These are phyloP conservation scores for Procambarus virginalis DNA, from an alignment of 1,140 invertebrate species.

Conservation along the genomic window DNA sequence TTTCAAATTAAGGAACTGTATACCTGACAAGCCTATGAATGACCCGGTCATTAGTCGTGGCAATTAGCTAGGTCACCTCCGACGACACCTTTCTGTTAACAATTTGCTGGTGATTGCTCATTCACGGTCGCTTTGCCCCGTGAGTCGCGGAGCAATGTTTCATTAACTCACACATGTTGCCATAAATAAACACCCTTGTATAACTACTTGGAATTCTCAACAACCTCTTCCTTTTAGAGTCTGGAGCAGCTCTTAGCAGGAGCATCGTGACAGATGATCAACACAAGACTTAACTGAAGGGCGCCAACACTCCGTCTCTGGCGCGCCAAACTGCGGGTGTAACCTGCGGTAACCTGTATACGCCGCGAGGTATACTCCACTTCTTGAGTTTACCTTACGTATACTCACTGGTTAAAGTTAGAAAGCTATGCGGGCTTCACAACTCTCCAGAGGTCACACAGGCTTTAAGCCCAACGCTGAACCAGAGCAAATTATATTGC, in stretches of 20 bases:
- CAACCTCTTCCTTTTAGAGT: background rate
- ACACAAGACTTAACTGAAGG: background rate
- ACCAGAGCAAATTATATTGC: too few relatives aligned
- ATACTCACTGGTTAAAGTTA: too few relatives aligned
- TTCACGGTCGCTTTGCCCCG: background rate
- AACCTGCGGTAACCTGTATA: background rate
- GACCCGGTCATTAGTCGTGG: conserved; percentile 36
- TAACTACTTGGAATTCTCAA: background rate
- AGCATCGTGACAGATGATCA: background rate
- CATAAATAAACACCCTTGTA: conserved; percentile 1
- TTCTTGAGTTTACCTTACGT: too few relatives aligned
- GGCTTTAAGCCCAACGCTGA: too few relatives aligned
- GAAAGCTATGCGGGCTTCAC: too few relatives aligned
- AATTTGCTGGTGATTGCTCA: conserved; percentile 37
- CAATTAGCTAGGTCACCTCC: conserved; percentile 37
- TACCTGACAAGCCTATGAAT: conserved; percentile 41
- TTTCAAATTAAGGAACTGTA: conserved; percentile 25
- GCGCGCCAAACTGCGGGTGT: background rate
- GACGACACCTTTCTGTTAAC: conserved; percentile 32
- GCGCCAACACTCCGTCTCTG: background rate
- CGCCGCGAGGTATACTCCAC: too few relatives aligned
- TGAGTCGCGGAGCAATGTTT: background rate
- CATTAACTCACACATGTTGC: background rate
- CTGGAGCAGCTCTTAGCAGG: background rate
- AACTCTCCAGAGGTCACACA: too few relatives aligned